Evolutionary conservation across 2,888 invertebrate species (phyloP).

Genomic region (Podotricha telesiphe): DNA sequence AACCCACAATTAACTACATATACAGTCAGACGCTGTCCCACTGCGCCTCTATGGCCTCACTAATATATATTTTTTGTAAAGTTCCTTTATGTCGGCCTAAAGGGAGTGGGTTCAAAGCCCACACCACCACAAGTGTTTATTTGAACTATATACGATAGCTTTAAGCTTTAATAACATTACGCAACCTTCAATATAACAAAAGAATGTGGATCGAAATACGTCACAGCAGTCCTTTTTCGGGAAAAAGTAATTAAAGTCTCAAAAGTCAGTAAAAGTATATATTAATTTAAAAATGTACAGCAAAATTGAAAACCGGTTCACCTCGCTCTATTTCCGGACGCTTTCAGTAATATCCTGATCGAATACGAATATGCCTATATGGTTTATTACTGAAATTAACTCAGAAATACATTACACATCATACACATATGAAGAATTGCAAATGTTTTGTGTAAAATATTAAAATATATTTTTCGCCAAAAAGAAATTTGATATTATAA

Average conservation of each 20-base stretch:
- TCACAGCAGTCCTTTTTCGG: slow-evolving; percentile 8
- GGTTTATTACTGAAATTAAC: background rate
- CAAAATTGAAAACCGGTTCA: slow-evolving; percentile 14
- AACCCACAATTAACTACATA: too few relatives aligned
- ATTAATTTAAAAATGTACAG: slow-evolving; percentile 4
- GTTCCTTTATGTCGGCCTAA: too few relatives aligned
- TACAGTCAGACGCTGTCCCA: too few relatives aligned
- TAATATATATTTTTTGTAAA: too few relatives aligned
- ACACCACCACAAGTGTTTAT: too few relatives aligned
- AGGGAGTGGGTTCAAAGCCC: too few relatives aligned
- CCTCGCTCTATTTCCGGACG: slow-evolving; percentile 22
- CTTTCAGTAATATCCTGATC: slow-evolving; percentile 27
- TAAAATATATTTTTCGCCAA: too few relatives aligned
- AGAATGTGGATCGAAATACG: background rate
- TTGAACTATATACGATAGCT: too few relatives aligned
- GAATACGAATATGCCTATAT: slow-evolving; percentile 2
- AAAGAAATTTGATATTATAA: too few relatives aligned
- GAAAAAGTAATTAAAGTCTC: slow-evolving; percentile 9
- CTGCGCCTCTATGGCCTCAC: too few relatives aligned
- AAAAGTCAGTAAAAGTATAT: background rate
- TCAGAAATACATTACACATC: background rate
- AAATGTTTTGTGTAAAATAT: too few relatives aligned
- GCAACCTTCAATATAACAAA: background rate
- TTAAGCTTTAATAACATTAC: background rate
- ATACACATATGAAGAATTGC: background rate